Evolutionary conservation across 1,140 invertebrate species (phyloP), one percentile per base, ranked within the genome.

Genomic region (Cydia splendana): DNA sequence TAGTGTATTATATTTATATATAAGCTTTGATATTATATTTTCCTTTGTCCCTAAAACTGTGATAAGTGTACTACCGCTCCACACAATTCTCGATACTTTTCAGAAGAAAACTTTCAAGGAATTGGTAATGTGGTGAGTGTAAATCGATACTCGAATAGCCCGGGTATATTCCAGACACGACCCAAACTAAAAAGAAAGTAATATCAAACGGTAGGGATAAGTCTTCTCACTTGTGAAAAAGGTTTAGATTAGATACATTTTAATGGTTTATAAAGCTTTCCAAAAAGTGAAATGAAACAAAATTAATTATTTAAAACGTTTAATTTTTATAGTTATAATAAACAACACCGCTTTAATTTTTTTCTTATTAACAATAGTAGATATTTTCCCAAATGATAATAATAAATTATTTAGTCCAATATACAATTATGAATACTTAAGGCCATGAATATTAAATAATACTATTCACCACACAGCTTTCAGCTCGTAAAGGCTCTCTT

Each of bases 401-500:
- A 38, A 42, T 18, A 18, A 75, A 53, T 45, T 18, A 75, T 75
- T 75, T 20, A 53, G 13, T 34, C 24, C 13, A 74, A 7, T 24
- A 48, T 75, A 71, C n/a, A 51, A 48, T 74, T 74, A 74, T 38
- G 20, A 75, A 75, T 75, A 75, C 45, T 30, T 75, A 51, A 75
- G 73, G 51, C 73, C 45, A 57, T 53, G 38, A 24, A 28, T 57
- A 7, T 28, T 51, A 53, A 53, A 45, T 53, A 20, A 75, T 45
- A 75, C 51, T 74, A 51, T 30, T 30, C 30, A 30, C 30, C 2
- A 30, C 30, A 30, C 30, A n/a, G n/a, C n/a, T n/a, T n/a, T n/a
- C 30, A 30, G 30, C 30, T 30, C 30, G 30, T 30, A 30, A 30
- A 30, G 30, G 1, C 30, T 30, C 30, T 30, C 30, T 30, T 30